Percentiles rank a stretch among this genome's conserved stretches.
Evolutionary conservation across 2,113 vertebrate species (phyloP).

Genomic region (Eidolon helvum): DNA sequence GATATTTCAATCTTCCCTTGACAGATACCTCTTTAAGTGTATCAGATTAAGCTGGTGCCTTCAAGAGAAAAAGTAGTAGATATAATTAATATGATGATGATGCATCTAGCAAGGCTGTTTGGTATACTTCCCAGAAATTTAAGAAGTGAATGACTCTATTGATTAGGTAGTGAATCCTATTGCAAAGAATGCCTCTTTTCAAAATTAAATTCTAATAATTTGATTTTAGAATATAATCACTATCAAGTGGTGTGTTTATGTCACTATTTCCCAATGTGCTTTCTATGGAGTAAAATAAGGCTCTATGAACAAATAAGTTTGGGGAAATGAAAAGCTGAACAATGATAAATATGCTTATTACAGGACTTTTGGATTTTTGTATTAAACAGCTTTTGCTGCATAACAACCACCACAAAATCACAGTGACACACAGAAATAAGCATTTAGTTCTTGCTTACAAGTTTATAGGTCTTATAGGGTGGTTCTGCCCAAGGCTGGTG

Average conservation of each 20-base stretch:
- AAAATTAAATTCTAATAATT: constrained; percentile 27
- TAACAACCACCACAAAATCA: neutral
- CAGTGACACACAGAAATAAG: neutral
- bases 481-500: neutral
- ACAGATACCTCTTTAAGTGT: neutral
- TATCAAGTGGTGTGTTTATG: neutral
- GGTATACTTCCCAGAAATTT: neutral
- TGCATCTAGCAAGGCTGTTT: neutral
- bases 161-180: neutral
- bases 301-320: neutral
- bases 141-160: neutral
- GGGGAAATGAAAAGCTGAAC: neutral
- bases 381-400: neutral
- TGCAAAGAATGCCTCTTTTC: neutral
- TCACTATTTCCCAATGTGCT: neutral
- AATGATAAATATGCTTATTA: neutral
- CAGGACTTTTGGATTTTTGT: neutral
- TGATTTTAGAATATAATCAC: neutral
- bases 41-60: neutral
- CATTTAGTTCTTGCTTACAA: neutral
- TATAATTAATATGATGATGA: neutral
- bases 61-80: neutral
- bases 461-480: neutral
- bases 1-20: neutral
- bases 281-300: neutral